Conservation (phyloP, 1,140 invertebrate genomes). For the Zophobas morio region DNA sequence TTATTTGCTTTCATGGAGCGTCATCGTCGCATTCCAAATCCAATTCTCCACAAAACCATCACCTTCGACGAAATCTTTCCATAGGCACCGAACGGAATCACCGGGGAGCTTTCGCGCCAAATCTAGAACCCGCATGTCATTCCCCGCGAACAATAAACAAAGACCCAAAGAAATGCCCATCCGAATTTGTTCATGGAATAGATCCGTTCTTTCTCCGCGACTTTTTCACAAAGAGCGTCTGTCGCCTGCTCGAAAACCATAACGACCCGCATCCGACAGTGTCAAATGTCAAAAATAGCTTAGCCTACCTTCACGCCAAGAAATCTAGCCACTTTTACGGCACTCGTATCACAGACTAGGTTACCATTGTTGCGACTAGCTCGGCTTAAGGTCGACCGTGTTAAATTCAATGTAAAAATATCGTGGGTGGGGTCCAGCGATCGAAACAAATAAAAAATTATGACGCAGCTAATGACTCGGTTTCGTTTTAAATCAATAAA, state of each 20-base stretch:
- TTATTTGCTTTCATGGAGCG: too few species aligned
- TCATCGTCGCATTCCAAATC: too few species aligned
- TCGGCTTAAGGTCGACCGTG: constrained; percentile 24
- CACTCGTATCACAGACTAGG: constrained; percentile 37
- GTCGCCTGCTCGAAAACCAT: background rate
- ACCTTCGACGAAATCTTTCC: too few species aligned
- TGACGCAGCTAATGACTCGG: constrained; percentile 6
- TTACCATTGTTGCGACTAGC: constrained; percentile 13
- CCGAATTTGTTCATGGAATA: background rate
- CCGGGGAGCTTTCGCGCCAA: background rate
- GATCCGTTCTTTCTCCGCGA: background rate
- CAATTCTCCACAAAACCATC: too few species aligned
- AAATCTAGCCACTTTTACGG: constrained; percentile 2
- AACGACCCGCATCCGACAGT: background rate
- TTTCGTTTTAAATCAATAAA: constrained; percentile 34
- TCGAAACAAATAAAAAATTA: constrained; percentile 26
- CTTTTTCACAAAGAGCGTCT: constrained; percentile 5
- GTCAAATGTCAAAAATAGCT: constrained; percentile 24
- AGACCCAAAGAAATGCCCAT: background rate
- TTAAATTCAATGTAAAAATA: constrained; percentile 34
- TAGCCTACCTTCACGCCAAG: constrained; percentile 14
- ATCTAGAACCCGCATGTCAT: background rate
- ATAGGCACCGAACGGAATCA: too few species aligned
- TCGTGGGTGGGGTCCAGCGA: constrained; percentile 19
- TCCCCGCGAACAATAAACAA: background rate